Conservation (phyloP, 92 coral and sea anemone genomes). For the Phymanthus crucifer region DNA sequence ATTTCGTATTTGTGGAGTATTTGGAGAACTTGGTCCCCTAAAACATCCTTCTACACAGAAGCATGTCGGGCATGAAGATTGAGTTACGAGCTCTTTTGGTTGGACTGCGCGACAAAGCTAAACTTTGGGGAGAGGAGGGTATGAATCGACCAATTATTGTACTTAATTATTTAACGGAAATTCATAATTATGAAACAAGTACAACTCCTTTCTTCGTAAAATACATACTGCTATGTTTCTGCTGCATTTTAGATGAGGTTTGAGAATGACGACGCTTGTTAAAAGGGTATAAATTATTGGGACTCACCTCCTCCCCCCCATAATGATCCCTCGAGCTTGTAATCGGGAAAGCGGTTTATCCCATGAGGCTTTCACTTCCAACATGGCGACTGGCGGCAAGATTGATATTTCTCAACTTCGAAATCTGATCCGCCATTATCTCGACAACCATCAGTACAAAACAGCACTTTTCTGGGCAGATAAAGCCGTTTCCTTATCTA, state of each 20-base stretch:
- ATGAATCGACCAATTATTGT: background rate
- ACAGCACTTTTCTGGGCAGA: slow-evolving; percentile 99
- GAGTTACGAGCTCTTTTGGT: slow-evolving; percentile 30
- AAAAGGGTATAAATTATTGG: background rate
- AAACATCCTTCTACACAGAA: slow-evolving; percentile 17
- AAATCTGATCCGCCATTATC: slow-evolving; percentile 92
- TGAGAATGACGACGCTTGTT: background rate
- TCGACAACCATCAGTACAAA: slow-evolving; percentile 92
- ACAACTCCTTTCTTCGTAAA: background rate
- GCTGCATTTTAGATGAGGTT: background rate
- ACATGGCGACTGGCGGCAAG: slow-evolving; percentile 99
- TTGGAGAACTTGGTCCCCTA: background rate
- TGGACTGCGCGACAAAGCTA: background rate
- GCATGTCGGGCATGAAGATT: slow-evolving; percentile 32
- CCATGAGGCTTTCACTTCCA: slow-evolving; percentile 36
- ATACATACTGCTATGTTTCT: background rate
- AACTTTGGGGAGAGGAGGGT: slow-evolving; percentile 19
- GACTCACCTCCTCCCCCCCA: slow-evolving; percentile 31
- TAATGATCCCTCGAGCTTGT: slow-evolving; percentile 5
- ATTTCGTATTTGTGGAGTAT: background rate
- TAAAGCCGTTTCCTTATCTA: slow-evolving; percentile 92
- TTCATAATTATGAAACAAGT: background rate
- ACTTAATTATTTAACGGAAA: background rate
- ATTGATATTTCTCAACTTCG: slow-evolving; percentile 96
- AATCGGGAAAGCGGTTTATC: slow-evolving; percentile 57